A percentile compares a stretch with the other conserved stretches of the same genome.
phyloP scores from a whole-genome alignment of 2,888 invertebrate genomes.

The Galerucella calmariensis region DNA sequence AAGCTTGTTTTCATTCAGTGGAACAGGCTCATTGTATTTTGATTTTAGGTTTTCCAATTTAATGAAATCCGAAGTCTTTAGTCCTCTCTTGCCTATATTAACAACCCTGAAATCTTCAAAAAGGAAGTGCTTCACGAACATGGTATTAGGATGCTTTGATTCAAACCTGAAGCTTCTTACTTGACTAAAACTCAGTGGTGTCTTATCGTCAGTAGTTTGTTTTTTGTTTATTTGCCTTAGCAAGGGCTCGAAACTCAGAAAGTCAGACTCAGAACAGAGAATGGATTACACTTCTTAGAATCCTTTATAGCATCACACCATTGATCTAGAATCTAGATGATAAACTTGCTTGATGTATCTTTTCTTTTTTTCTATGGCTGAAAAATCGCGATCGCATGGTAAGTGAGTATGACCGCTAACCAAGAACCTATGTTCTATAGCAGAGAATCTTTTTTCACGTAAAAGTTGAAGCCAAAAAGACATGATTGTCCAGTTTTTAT shows the following conservation, averaged over 20 bases:
- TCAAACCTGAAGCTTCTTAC: slow-evolving; percentile 4
- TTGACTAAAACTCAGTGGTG: neutral
- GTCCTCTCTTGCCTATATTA: too few relatives aligned
- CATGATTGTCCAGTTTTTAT: slow-evolving; percentile 38
- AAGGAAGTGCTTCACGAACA: too few relatives aligned
- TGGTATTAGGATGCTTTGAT: neutral
- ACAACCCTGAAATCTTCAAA: too few relatives aligned
- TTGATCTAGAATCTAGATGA: slow-evolving; percentile 13
- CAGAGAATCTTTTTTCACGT: slow-evolving; percentile 21
- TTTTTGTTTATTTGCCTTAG: neutral
- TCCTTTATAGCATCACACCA: slow-evolving; percentile 31
- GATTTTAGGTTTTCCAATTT: too few relatives aligned
- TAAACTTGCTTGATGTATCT: slow-evolving; percentile 27
- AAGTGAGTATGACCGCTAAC: slow-evolving; percentile 32
- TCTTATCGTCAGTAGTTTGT: neutral
- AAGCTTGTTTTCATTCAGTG: too few relatives aligned
- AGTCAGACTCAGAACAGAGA: neutral
- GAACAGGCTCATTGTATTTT: too few relatives aligned
- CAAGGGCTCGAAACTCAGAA: slow-evolving; percentile 9
- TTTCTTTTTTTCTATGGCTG: slow-evolving; percentile 34
- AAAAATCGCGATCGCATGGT: slow-evolving; percentile 34
- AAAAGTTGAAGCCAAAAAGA: slow-evolving; percentile 32
- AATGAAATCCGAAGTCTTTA: too few relatives aligned
- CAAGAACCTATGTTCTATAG: slow-evolving; percentile 36
- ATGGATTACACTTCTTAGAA: slow-evolving; percentile 26